Evolutionary conservation across 2,888 invertebrate genomes (phyloP), one percentile per base, ranked within the genome.

Genomic region (Stenurella melanura): DNA sequence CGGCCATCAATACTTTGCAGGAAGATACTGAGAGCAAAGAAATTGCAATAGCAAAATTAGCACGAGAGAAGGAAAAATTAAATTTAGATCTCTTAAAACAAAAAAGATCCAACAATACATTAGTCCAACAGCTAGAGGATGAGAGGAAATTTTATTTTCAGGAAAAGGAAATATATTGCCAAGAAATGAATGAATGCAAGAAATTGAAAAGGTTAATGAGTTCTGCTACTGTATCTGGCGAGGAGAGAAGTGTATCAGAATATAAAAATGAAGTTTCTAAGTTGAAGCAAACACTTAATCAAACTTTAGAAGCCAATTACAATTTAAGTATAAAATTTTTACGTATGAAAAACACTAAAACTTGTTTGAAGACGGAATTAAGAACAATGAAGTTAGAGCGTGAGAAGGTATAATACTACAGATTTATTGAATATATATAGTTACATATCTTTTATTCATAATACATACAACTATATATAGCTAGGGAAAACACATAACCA

Each of bases 101-200:
- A 63, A 90, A 90, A 84, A 87, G 91, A 82, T 90, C 89, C 9
- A 91, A 90, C 76, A 88, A 87, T 80, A 90, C 88, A 83, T 83
- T 92, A 76, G 89, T 90, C 80, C 90, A 92, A 86, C 92, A 92
- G 86, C 85, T 92, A 78, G 89, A 91, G 78, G 91, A 92, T 80
- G 92, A 92, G 87, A 89, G 92, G 84, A 89, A 89, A 76, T 91
- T 90, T 83, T 91, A 92, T 85, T 90, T 89, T 78, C 90, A 91
- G 83, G 92, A 92, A 84, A 92, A 92, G 82, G 90, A 92, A 80
- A 88, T 89, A 75, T 91, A 91, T 75, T 89, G 91, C 75, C 88
- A 90, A 66, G 91, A 92, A 86, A 90, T 90, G 88, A 90, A 89
- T 80, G 88, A 87, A 74, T 87, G 83, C 73, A 88, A 89, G 75